Base-by-base conservation (phyloP, 1,140 invertebrate species). In the Bactericera cockerelli region DNA sequence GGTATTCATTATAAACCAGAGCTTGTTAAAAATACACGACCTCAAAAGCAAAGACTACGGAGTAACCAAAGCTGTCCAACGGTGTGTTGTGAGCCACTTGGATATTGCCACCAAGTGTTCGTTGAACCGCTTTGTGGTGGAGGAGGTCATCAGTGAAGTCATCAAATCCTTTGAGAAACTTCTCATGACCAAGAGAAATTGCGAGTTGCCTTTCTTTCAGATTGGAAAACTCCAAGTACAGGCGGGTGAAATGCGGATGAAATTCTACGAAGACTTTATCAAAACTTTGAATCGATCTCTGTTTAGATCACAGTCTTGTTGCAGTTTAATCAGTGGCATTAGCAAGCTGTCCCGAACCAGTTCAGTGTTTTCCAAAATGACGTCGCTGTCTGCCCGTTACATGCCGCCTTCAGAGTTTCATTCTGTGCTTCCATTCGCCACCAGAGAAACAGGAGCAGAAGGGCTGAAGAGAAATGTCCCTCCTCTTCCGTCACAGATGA, bases 131-230 rank as follows among this genome's bases (percentile, higher is more conserved):
- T 49, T 49, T 22, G 19, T 49, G 3, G 42, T 49, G 6, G 42
- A 49, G 19, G 42, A 49, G 19, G 22, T 49, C 4, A 49, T 49
- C 22, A 16, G 22, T 19, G 42, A 49, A 49, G 22, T 49, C 4
- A 49, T 49, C n/a, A 49, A 49, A 49, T 49, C 42, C 6, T 49
- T 49, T 49, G 42, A 49, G 42, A 49, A 49, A n/a, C 42, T 49
- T 6, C n/a, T 49, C 8, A 49, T 49, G 42, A 49, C 42, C 6
- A 49, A 49, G n/a, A 16, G 22, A 49, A 49, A 49, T n/a, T 6
- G 42, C 19, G 42, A 49, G 22, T 22, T 49, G 8, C 42, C 42
- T 4, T 49, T 49, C 19, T 49, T 49, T n/a, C n/a, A 49, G 8
- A 49, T 49, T 49, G 42, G 42, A n/a, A 49, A 49, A n/a, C 22